These are phyloP conservation scores for Ericerus pela DNA, from an alignment of 1,140 invertebrate genomes.

Conservation along the genomic window DNA sequence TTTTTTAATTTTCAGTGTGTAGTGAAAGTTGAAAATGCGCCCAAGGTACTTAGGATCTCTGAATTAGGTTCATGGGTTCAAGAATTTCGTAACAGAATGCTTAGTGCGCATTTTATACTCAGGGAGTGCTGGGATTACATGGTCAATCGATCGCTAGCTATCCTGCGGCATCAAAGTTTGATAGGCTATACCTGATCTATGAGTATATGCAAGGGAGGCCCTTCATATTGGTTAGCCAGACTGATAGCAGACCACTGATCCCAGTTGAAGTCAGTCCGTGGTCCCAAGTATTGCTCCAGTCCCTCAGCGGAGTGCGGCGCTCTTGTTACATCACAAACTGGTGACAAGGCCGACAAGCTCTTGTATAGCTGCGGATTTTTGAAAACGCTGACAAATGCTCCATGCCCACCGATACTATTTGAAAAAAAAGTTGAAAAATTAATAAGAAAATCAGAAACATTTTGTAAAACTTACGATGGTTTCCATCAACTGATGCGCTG, in stretches of 20 bases:
- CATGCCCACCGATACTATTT: constrained; percentile 90
- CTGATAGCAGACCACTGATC: constrained; percentile 76
- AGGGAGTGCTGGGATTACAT: not conserved
- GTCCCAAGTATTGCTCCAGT: constrained; percentile 75
- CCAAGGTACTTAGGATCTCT: too few species aligned
- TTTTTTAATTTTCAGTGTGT: not conserved
- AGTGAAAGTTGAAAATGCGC: too few species aligned
- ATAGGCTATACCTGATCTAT: constrained; percentile 65
- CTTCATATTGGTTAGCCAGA: constrained; percentile 67
- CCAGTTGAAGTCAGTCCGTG: constrained; percentile 49
- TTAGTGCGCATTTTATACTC: not conserved
- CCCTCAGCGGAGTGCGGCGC: constrained; percentile 45
- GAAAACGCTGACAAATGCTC: constrained; percentile 78
- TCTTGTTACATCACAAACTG: constrained; percentile 76
- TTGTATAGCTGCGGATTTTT: constrained; percentile 82
- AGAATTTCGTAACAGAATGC: not conserved
- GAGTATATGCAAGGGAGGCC: constrained; percentile 66
- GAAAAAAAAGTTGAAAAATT: not conserved
- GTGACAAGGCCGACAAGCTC: constrained; percentile 90
- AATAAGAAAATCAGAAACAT: not conserved
- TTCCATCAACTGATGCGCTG: too few species aligned
- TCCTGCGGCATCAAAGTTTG: not conserved
- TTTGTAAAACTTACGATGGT: not conserved
- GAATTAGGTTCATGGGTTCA: too few species aligned
- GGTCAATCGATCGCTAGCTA: not conserved